A percentile compares a stretch with the other conserved stretches of the same genome.
phyloP scores from a whole-genome alignment of 2,113 vertebrate species.

The Toxotes jaculatrix region DNA sequence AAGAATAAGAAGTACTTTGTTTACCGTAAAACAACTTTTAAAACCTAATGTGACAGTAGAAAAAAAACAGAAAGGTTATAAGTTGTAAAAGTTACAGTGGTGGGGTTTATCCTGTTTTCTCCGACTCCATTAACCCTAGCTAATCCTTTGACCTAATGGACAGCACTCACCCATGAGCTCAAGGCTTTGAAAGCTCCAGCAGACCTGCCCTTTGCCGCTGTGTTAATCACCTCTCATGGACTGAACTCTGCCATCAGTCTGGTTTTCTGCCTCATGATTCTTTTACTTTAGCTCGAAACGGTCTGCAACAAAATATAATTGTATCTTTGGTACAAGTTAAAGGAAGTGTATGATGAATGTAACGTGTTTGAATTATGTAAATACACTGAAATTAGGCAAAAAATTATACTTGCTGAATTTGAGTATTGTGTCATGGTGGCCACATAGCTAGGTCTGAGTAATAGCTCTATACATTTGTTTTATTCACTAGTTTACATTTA shows the following conservation, averaged over 20 bases:
- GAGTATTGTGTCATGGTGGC: neutral
- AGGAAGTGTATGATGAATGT: neutral
- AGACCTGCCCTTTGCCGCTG: slow-evolving; percentile 61
- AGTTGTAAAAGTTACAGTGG: slow-evolving; percentile 48
- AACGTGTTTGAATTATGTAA: neutral
- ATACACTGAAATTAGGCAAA: neutral
- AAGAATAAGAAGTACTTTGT: neutral
- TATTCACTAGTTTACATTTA: neutral
- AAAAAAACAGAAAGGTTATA: neutral
- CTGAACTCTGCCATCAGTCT: slow-evolving; percentile 24
- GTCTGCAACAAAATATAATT: neutral
- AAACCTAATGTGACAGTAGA: neutral
- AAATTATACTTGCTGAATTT: neutral
- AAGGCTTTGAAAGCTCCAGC: slow-evolving; percentile 60
- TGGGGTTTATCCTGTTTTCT: slow-evolving; percentile 57
- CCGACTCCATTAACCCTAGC: slow-evolving; percentile 71
- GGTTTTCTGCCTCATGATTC: neutral
- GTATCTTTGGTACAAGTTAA: neutral
- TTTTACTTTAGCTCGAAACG: neutral
- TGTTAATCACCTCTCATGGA: slow-evolving; percentile 76
- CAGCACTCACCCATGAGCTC: slow-evolving; percentile 60
- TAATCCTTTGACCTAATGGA: slow-evolving; percentile 79
- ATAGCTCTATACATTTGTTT: neutral
- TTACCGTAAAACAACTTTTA: slow-evolving; percentile 10
- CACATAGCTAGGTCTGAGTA: neutral